These are phyloP conservation scores for Falco punctatus DNA, from an alignment of 2,113 vertebrate species.

Conservation along the genomic window DNA sequence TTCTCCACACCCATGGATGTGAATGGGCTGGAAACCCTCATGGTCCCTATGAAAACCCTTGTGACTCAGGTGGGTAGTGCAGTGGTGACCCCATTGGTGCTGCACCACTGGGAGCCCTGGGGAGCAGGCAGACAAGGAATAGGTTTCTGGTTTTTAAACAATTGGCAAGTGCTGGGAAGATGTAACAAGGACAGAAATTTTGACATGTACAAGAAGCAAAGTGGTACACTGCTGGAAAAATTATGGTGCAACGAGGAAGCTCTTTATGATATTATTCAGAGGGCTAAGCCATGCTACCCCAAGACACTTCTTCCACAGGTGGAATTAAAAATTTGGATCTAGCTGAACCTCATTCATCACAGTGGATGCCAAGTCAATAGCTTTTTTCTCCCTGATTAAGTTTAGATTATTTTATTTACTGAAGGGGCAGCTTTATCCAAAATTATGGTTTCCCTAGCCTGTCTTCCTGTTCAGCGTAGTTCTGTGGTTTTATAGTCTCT, in stretches of 20 bases:
- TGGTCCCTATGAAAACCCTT: background rate
- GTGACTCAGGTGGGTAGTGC: background rate
- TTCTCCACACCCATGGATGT: background rate
- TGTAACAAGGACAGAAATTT: background rate
- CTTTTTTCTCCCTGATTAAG: background rate
- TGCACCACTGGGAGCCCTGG: rapidly evolving
- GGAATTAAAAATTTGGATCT: background rate
- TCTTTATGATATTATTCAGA: background rate
- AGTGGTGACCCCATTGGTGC: background rate
- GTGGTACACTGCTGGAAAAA: constrained; percentile 4
- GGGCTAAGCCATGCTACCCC: background rate
- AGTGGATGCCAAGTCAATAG: background rate
- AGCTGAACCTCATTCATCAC: background rate
- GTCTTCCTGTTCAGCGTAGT: background rate
- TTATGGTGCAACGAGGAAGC: background rate
- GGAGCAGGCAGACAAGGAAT: background rate
- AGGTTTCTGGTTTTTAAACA: background rate
- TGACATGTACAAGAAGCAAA: background rate
- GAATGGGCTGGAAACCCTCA: background rate
- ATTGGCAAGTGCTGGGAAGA: background rate
- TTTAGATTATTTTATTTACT: background rate
- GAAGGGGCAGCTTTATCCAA: background rate
- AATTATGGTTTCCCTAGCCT: constrained; percentile 3
- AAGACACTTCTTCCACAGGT: background rate
- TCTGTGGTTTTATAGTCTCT: constrained; percentile 40